Evolutionary conservation across 2,113 vertebrate genomes (phyloP).

Genomic region (Eira barbara): DNA sequence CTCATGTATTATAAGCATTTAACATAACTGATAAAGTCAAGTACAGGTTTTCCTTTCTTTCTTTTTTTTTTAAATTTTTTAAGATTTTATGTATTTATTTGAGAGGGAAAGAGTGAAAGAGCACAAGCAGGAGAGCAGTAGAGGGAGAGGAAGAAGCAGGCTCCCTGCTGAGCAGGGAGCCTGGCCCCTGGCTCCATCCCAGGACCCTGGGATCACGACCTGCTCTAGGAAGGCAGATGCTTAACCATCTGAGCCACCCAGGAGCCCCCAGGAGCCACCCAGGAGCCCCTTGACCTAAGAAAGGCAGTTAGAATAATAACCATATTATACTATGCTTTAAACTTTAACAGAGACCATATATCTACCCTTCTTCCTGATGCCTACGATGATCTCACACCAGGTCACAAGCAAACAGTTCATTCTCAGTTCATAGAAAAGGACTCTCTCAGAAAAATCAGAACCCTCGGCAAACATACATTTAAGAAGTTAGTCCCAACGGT

Average conservation of each 20-base stretch:
- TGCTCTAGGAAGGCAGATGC: no score
- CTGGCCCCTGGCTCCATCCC: no score
- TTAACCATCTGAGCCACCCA: no score
- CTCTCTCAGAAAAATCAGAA: neutral
- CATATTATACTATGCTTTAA: neutral
- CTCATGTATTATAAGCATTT: neutral
- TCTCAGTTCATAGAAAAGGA: conserved; percentile 8
- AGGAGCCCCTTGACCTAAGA: neutral
- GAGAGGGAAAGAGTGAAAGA: no score
- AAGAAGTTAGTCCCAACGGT: neutral
- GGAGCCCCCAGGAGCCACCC: neutral
- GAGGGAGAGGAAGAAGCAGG: no score
- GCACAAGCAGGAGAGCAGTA: no score
- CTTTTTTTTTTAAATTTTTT: neutral
- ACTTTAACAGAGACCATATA: neutral
- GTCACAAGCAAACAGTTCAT: neutral
- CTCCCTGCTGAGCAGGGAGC: no score
- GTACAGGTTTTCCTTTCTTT: neutral
- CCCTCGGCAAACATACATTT: neutral
- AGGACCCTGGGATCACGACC: no score
- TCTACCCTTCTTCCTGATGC: neutral
- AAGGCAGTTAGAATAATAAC: neutral
- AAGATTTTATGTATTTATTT: no score
- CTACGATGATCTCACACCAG: neutral
- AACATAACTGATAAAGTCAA: conserved; percentile 19